Evolutionary conservation across 2,797 vertebrate species (phyloP), one percentile per base, ranked within the genome.

Genomic region (Halcyon leucocephala): DNA sequence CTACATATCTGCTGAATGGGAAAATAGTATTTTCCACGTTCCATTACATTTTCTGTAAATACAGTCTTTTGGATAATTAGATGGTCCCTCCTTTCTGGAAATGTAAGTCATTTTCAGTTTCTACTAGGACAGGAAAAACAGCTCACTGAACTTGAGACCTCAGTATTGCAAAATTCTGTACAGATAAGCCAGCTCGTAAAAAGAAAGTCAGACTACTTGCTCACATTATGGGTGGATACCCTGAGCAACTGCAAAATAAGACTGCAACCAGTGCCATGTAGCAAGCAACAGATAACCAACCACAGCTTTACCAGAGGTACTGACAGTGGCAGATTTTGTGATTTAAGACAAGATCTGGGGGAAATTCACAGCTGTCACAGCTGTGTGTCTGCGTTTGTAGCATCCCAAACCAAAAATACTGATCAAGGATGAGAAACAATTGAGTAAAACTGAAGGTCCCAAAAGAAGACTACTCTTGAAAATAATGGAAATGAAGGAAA

Each of bases 101-200:
- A 92, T 66, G 12, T 28, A 92, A 92, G 64, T 77, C 7, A 89
- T 92, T 89, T 74, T 70, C 89, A 93, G 80, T 93, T 95, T 95
- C 92, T 87, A 62, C 81, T 19, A 92, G 24, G 86, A 82, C 83
- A 96, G 78, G 95, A 93, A 95, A 92, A 94, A 82, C 83, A 94
- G 67, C 93, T 89, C 81, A 76, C 42, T 85, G 86, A 93, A 83
- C 71, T 89, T 80, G 58, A 12, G 4, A 65, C 71, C 69, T 80
- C 71, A 26, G 39, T 65, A 87, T 96, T 96, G 92, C 95, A 94
- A 92, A 96, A 95, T 39, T 70, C 57, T 83, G 52, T 52, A 87
- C 0, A 1, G 55, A 89, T 90, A 94, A 91, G 33, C 11, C 52
- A 73, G 51, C n/a, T 87, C 58, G 93, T 89, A 49, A 67, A 81